A percentile compares a stretch with the other conserved stretches of the same genome.
phyloP scores from a whole-genome alignment of 2,888 invertebrate species.

The Plagodis dolabraria region DNA sequence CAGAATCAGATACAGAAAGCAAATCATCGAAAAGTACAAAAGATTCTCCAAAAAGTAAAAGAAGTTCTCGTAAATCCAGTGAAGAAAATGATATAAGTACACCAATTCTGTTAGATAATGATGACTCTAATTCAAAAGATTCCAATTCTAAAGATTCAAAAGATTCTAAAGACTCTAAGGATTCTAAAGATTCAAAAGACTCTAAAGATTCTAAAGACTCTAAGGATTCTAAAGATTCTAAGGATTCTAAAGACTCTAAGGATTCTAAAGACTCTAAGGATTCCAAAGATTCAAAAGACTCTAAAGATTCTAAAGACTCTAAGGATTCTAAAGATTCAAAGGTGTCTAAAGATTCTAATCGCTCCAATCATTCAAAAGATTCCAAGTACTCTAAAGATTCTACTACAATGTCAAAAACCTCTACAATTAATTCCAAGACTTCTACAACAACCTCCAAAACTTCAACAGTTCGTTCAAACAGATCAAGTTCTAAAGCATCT shows the following conservation, averaged over 20 bases:
- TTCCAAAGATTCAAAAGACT: conserved; percentile 29
- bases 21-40: conserved; percentile 51
- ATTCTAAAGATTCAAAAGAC: conserved; percentile 21
- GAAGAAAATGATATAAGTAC: conserved; percentile 63
- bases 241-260: conserved; percentile 31
- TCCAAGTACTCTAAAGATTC: conserved; percentile 36
- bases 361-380: conserved; percentile 32
- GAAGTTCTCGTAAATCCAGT: conserved; percentile 68
- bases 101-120: conserved; percentile 58
- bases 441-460: conserved; percentile 10
- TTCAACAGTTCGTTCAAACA: conserved; percentile 29
- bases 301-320: conserved; percentile 26
- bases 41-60: conserved; percentile 57
- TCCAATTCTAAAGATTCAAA: conserved; percentile 50
- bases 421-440: conserved; percentile 11
- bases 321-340: conserved; percentile 34
- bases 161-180: conserved; percentile 31
- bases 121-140: conserved; percentile 56
- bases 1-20: conserved; percentile 75
- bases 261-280: conserved; percentile 22
- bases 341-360: conserved; percentile 30
- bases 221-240: conserved; percentile 31
- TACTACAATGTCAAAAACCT: conserved; percentile 26
- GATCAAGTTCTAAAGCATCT: conserved; percentile 19
- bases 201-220: conserved; percentile 31